Evolutionary conservation across 2,113 vertebrate genomes (phyloP).

Genomic region (Engystomops pustulosus): DNA sequence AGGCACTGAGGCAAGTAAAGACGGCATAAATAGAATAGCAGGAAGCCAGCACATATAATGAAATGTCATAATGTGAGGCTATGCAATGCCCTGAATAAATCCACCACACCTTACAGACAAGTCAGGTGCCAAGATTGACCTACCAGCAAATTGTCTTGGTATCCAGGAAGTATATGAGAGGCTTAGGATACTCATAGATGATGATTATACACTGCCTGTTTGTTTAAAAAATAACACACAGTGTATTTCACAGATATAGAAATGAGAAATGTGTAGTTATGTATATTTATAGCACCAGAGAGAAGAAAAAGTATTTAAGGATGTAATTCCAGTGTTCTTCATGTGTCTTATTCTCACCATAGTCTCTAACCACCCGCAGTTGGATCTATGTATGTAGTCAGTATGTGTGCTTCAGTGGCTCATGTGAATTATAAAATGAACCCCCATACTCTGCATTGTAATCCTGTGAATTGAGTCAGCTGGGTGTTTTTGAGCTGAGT

Average conservation of each 20-base stretch:
- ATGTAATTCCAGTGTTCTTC: neutral
- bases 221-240: conserved; percentile 65
- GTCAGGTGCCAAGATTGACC: conserved; percentile 66
- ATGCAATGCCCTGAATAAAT: conserved; percentile 62
- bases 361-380: neutral
- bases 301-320: conserved; percentile 54
- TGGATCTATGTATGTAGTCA: neutral
- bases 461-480: too few relatives aligned
- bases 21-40: conserved; percentile 69
- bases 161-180: conserved; percentile 65
- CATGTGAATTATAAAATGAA: too few relatives aligned
- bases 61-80: conserved; percentile 29
- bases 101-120: conserved; percentile 67
- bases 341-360: neutral
- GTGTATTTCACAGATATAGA: conserved; percentile 59
- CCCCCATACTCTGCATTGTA: too few relatives aligned
- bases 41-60: conserved; percentile 59
- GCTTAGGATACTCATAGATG: conserved; percentile 59
- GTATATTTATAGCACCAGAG: conserved; percentile 45
- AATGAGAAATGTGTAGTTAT: conserved; percentile 63
- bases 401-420: too few relatives aligned
- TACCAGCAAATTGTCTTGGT: conserved; percentile 64
- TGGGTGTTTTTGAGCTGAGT: too few relatives aligned
- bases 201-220: conserved; percentile 61
- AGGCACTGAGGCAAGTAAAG: conserved; percentile 65